Conservation (phyloP, 2,113 vertebrate species). For the Scalopus aquaticus region DNA sequence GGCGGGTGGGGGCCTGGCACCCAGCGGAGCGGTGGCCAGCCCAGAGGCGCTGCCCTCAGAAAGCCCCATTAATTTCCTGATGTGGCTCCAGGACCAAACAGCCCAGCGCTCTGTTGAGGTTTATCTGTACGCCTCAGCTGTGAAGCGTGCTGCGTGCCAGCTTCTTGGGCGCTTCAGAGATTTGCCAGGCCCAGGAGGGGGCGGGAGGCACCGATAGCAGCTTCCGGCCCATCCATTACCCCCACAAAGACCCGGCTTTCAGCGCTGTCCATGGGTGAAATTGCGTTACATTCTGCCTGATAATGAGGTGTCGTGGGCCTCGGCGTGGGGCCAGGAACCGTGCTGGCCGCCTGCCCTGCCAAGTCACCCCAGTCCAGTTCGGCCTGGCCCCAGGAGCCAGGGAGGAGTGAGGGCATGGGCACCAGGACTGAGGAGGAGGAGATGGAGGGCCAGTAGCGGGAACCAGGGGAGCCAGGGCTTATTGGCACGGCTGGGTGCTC, state of each 20-base stretch:
- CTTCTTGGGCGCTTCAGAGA: slow-evolving; percentile 80
- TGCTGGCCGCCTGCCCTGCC: not conserved
- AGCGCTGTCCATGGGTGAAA: slow-evolving; percentile 86
- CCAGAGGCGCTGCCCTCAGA: slow-evolving; percentile 41
- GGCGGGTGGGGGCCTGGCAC: not conserved
- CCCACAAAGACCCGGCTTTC: slow-evolving; percentile 80
- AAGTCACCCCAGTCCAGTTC: not conserved
- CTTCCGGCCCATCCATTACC: slow-evolving; percentile 78
- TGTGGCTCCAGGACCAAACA: slow-evolving; percentile 77
- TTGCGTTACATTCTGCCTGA: slow-evolving; percentile 82
- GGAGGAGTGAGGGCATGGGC: fast-evolving
- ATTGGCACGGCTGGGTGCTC: too few species aligned
- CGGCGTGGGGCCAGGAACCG: not conserved
- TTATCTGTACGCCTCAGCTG: slow-evolving; percentile 88
- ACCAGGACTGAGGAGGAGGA: not conserved
- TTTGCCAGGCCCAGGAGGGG: slow-evolving; percentile 74
- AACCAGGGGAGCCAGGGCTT: too few species aligned
- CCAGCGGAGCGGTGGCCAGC: not conserved
- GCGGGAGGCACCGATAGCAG: slow-evolving; percentile 68
- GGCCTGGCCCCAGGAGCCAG: not conserved
- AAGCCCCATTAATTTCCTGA: slow-evolving; percentile 82
- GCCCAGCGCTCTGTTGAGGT: slow-evolving; percentile 69
- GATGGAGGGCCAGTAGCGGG: not conserved
- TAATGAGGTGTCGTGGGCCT: slow-evolving; percentile 83
- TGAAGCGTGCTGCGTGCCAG: slow-evolving; percentile 71